Evolutionary conservation across 2,113 vertebrate genomes (phyloP).

Genomic region (Aythya baeri): DNA sequence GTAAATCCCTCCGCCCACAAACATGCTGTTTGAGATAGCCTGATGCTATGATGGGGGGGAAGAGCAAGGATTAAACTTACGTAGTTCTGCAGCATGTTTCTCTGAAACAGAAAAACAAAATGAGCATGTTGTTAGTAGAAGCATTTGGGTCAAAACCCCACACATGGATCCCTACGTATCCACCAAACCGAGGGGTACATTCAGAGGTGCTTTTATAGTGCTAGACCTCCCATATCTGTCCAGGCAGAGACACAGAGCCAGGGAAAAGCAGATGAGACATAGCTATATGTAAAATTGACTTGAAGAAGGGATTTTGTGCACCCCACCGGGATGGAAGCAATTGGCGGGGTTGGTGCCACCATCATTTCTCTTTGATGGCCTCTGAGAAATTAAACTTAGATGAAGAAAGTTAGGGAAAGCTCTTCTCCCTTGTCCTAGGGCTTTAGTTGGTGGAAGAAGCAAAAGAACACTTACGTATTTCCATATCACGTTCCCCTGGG

Average conservation of each 20-base stretch:
- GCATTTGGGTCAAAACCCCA: background rate
- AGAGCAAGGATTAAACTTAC: background rate
- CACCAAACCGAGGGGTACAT: background rate
- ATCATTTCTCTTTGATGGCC: too few relatives aligned
- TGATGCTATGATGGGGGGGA: background rate
- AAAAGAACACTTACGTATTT: background rate
- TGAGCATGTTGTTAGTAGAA: background rate
- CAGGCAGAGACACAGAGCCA: background rate
- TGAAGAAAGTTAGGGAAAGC: background rate
- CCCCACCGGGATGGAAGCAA: background rate
- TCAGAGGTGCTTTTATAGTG: background rate
- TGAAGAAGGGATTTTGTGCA: background rate
- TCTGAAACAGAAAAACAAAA: background rate
- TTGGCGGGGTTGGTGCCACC: background rate
- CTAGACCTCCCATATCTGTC: background rate
- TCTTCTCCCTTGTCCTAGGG: background rate
- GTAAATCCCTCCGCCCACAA: background rate
- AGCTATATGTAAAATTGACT: background rate
- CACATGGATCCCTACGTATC: too few relatives aligned
- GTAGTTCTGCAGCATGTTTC: background rate
- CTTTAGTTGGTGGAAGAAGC: background rate
- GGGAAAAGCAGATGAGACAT: background rate
- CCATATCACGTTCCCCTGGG: background rate
- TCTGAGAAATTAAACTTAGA: too few relatives aligned
- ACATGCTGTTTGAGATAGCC: background rate